phyloP scores from a whole-genome alignment of 2,797 vertebrate species.

The Sebastes diaconus region DNA sequence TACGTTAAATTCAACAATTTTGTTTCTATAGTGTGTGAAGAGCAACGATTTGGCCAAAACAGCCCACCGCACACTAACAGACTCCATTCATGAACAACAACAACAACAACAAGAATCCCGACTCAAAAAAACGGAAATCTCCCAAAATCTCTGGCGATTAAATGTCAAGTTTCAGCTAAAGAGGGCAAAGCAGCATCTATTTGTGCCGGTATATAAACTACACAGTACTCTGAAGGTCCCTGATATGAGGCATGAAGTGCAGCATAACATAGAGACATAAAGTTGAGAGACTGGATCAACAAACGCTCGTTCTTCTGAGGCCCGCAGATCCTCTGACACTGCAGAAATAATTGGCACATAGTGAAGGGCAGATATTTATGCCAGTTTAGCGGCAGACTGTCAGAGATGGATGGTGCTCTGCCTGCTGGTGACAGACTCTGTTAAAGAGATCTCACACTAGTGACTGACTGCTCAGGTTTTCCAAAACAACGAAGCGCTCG shows the following conservation, averaged over 20 bases:
- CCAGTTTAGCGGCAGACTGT: conserved; percentile 66
- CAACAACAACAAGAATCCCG: too few relatives aligned
- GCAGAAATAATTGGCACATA: conserved; percentile 68
- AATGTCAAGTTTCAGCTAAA: background rate
- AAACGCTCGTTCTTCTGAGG: conserved; percentile 22
- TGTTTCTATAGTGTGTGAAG: too few relatives aligned
- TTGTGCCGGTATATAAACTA: background rate
- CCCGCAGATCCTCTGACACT: conserved; percentile 54
- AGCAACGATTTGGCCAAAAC: too few relatives aligned
- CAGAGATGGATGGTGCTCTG: conserved; percentile 69
- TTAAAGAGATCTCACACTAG: conserved; percentile 65
- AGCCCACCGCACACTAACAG: too few relatives aligned
- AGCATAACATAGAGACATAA: conserved; percentile 26
- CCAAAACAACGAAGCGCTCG: conserved; percentile 44
- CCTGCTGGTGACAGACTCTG: conserved; percentile 67
- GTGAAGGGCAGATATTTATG: conserved; percentile 73
- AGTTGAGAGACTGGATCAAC: conserved; percentile 40
- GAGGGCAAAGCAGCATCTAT: conserved; percentile 11
- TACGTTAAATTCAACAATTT: too few relatives aligned
- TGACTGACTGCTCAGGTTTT: conserved; percentile 69
- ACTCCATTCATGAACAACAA: too few relatives aligned
- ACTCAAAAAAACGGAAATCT: too few relatives aligned
- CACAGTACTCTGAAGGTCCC: background rate
- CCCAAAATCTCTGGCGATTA: fast-evolving
- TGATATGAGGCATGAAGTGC: conserved; percentile 29